Conservation (phyloP, 2,113 vertebrate genomes). For the Pardalotus punctatus region DNA sequence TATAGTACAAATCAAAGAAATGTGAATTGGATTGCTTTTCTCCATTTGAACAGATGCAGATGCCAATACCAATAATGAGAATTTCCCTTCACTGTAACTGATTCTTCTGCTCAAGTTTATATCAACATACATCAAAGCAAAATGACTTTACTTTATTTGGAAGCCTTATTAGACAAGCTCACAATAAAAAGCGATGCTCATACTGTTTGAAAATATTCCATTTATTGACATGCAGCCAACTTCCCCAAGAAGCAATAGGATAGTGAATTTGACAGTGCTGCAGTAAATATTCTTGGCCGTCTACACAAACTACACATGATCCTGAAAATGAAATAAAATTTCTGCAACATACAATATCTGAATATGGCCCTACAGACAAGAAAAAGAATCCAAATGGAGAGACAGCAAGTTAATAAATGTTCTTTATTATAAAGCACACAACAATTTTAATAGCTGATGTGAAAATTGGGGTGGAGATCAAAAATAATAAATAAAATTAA, state of each 20-base stretch:
- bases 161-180: background rate
- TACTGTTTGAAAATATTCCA: slow-evolving; percentile 2
- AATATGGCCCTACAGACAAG: background rate
- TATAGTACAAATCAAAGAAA: background rate
- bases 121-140: background rate
- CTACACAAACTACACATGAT: background rate
- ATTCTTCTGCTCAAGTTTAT: background rate
- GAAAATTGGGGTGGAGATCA: background rate
- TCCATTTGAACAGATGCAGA: background rate
- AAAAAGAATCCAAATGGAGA: background rate
- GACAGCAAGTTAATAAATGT: background rate
- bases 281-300: background rate
- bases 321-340: background rate
- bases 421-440: background rate
- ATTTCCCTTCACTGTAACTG: background rate
- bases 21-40: background rate
- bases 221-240: background rate
- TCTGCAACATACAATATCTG: background rate
- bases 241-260: background rate
- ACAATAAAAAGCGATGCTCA: background rate
- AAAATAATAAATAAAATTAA: background rate
- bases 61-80: background rate
- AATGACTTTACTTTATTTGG: background rate
- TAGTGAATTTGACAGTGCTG: background rate
- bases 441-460: background rate